Conservation (phyloP, 2,797 vertebrate species). For the Kryptopterus vitreolus region DNA sequence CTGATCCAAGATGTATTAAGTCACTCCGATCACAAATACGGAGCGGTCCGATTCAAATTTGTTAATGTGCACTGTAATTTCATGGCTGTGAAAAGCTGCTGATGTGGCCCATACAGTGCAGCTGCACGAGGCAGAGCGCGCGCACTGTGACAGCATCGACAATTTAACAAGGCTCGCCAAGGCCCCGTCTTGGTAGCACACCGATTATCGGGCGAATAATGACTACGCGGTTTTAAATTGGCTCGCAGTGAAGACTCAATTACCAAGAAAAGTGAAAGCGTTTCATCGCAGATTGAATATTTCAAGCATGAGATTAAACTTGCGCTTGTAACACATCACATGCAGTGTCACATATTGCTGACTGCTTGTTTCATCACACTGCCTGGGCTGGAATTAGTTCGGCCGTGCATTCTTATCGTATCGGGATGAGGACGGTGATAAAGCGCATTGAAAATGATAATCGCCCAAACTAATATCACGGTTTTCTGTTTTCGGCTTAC, state of each 20-base stretch:
- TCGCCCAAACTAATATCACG: slow-evolving; percentile 25
- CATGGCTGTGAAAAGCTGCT: slow-evolving; percentile 26
- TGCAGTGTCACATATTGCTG: slow-evolving; percentile 37
- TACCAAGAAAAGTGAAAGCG: slow-evolving; percentile 52
- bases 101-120: slow-evolving; percentile 29
- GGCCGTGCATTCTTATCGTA: neutral
- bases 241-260: slow-evolving; percentile 53
- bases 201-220: slow-evolving; percentile 56
- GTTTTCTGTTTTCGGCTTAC: slow-evolving; percentile 3
- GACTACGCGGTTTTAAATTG: slow-evolving; percentile 57
- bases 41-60: neutral
- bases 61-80: slow-evolving; percentile 17
- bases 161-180: slow-evolving; percentile 39
- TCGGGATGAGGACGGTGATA: slow-evolving; percentile 13
- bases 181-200: slow-evolving; percentile 17
- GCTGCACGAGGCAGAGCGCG: slow-evolving; percentile 7
- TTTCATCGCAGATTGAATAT: slow-evolving; percentile 53
- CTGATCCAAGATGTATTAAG: neutral
- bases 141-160: slow-evolving; percentile 34
- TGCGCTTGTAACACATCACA: slow-evolving; percentile 43
- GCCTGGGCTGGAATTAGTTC: slow-evolving; percentile 29
- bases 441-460: neutral
- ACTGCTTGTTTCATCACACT: slow-evolving; percentile 29
- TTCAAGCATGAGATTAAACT: slow-evolving; percentile 63
- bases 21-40: neutral